phyloP scores from a whole-genome alignment of 2,797 vertebrate genomes.

The Trematomus bernacchii region DNA sequence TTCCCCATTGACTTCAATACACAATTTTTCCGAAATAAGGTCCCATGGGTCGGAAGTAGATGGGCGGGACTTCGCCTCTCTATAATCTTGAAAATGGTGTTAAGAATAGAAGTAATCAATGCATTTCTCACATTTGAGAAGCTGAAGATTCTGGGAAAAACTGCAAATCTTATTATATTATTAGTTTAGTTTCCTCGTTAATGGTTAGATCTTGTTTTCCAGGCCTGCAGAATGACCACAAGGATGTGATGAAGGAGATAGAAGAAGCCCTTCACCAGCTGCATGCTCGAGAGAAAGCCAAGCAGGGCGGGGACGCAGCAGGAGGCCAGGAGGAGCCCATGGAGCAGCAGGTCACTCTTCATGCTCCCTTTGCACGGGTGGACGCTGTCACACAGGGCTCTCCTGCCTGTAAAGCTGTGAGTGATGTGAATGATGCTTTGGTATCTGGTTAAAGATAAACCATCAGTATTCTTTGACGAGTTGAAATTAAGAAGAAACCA shows the following conservation, averaged over 20 bases:
- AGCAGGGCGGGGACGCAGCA: constrained; percentile 84
- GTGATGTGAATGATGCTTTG: constrained; percentile 44
- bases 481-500: neutral
- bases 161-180: neutral
- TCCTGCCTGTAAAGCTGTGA: constrained; percentile 90
- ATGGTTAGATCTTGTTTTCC: constrained; percentile 15
- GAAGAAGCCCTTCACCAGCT: constrained; percentile 94
- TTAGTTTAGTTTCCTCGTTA: neutral
- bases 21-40: too few relatives aligned
- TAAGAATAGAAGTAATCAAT: too few relatives aligned
- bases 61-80: too few relatives aligned
- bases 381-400: constrained; percentile 90
- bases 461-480: neutral
- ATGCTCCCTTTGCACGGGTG: constrained; percentile 89
- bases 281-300: constrained; percentile 92
- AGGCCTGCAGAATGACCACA: constrained; percentile 98
- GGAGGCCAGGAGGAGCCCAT: constrained; percentile 81
- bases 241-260: constrained; percentile 93
- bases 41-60: too few relatives aligned
- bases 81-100: too few relatives aligned
- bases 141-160: too few relatives aligned
- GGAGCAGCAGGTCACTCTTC: constrained; percentile 73
- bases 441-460: neutral
- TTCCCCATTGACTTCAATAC: too few relatives aligned
- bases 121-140: too few relatives aligned